Evolutionary conservation across 2,113 vertebrate genomes (phyloP), one percentile per base, ranked within the genome.

Genomic region (Parus major): DNA sequence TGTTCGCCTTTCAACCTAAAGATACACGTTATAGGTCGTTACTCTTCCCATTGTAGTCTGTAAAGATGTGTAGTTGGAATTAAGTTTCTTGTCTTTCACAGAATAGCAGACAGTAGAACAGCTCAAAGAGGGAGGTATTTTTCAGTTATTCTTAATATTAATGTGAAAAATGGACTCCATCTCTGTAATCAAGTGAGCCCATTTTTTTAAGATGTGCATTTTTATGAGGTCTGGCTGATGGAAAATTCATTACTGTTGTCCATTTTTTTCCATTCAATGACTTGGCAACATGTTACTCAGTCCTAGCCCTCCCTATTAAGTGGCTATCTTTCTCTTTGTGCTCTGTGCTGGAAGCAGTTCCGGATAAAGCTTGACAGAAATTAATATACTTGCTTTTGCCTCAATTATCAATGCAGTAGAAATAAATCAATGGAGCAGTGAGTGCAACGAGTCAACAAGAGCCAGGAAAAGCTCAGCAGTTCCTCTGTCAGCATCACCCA

Each of bases 231-330:
- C 23, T 39, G n/a, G 13, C 19, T 79, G 53, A 60, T 5, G 17
- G 35, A 59, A 66, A 53, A 42, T 75, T 78, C 9, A 7, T 78
- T 59, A 36, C 8, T 1, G 0, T 25, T 81, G 19, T 63, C 25
- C 1, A 1, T 70, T 70, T 82, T 5, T 71, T 81, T 23, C 24
- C 22, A 10, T 66, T 87, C 44, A 29, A 4, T 42, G 11, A 25
- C 35, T 16, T 64, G n/a, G n/a, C 10, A 53, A 17, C 0, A 0
- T 29, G 8, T 39, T 8, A 36, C 15, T 49, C 0, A 0, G 14
- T 75, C 31, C 35, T 31, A 49, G 25, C 22, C 12, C 27, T 79
- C 27, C 22, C 44, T 1, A 0, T 20, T 72, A 21, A 39, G 29
- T 0, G 3, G 3, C 49, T 94, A 52, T 36, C 22, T 42, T 82